Base-by-base conservation (phyloP, 2,888 invertebrate genomes). In the Chrysomela aeneicollis region DNA sequence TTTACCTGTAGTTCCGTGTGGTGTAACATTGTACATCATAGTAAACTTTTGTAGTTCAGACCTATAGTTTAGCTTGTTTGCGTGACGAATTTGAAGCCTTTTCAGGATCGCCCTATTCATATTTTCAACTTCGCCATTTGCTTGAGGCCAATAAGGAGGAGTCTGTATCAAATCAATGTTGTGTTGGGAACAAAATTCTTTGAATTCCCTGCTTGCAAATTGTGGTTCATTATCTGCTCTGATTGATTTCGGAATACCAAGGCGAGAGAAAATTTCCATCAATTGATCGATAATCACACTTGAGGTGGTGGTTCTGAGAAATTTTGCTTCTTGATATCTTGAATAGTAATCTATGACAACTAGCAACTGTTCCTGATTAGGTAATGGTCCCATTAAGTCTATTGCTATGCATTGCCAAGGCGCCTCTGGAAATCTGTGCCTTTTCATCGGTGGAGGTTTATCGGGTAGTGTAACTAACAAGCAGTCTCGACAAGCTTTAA, bases 111-210 rank as follows among this genome's bases (percentile, higher is more conserved):
- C 67, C 22, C 62, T 70, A 61, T 76, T 77, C 61, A 73, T 73
- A 30, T 72, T 70, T 57, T 77, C 77, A 0, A 76, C 76, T 57
- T 72, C 73, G n/a, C 74, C 75, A 66, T 78, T 78, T 30, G 73
- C 69, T 49, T 72, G 68, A 6, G 71, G 66, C 70, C 70, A 70
- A 26, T 68, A 70, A 6, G 70, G 66, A 19, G 64, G 66, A 9
- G 70, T 68, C 8, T 59, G 55, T 18, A 70, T 59, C 0, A 70
- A 17, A 2, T 53, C 32, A 32, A 71, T 69, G 32, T 54, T 54
- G 21, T 69, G 17, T 10, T 59, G 19, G n/a, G 49, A 1, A 22
- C 69, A 71, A 49, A 57, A 67, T 15, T 66, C 6, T 62, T 67
- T 61, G 30, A 70, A 68, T 64, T 70, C 70, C 10, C 18, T 18